Evolutionary conservation across 2,888 invertebrate species (phyloP), one percentile per base, ranked within the genome.

Genomic region (Lordiphosa andalusiaca): DNA sequence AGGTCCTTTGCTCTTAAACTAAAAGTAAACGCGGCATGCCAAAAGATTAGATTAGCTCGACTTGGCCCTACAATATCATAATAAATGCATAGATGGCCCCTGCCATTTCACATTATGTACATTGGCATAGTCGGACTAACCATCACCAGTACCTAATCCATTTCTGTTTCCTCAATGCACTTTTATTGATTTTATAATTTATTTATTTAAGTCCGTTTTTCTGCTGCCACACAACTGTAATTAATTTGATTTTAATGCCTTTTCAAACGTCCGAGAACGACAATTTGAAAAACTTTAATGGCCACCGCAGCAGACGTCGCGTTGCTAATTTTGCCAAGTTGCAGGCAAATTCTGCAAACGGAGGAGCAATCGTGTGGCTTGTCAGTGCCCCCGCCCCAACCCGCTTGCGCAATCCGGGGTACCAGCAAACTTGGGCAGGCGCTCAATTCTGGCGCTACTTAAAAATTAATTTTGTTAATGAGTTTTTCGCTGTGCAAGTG

Each of bases 381-480:
- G 73, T 64, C 71, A 54, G 48, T 69, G 56, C 53, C 16, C 6
- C 16, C 21, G 41, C 49, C 12, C n/a, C 36, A 1, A 12, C 19
- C 10, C 35, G 44, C 12, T 50, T 12, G 38, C 13, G 4, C 38
- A 25, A 40, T 21, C n/a, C 40, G 13, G 5, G 4, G 25, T 6
- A 25, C 38, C 46, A 36, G 19, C 46, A 36, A 66, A 75, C 72
- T 75, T 78, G 72, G 75, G 71, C 69, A 74, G 77, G 63, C 78
- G 73, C 75, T 77, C 75, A 78, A 69, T 82, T 69, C 73, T 69
- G 65, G 82, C 74, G 65, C 84, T 84, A 84, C 84, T 86, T 83
- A 73, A 86, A 85, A 84, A 86, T 85, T 86, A 86, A 86, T 86
- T 86, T 86, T 71, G 83, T 86, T 86, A 86, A 86, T 86, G 86